Conservation (phyloP, 2,797 vertebrate species). For the Buphagus erythrorhynchus region DNA sequence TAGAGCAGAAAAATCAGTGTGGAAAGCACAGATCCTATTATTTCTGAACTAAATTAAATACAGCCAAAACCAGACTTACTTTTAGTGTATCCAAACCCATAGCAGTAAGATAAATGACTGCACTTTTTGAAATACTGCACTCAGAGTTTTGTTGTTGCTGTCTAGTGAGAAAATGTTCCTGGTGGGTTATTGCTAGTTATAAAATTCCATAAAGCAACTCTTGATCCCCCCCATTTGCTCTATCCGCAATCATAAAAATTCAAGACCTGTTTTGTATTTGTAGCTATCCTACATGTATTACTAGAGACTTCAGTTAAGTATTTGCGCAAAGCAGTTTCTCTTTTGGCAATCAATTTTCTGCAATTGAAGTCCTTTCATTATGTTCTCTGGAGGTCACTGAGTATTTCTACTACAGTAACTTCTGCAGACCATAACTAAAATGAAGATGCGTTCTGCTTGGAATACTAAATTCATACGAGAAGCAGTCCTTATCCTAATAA, state of each 20-base stretch:
- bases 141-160: background rate
- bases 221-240: background rate
- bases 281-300: background rate
- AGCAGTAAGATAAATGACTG: background rate
- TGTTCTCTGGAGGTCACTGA: background rate
- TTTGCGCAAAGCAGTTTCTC: background rate
- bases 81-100: background rate
- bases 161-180: background rate
- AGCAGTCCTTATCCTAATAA: background rate
- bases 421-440: background rate
- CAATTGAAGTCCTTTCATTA: accelerated
- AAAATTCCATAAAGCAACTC: background rate
- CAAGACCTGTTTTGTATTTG: background rate
- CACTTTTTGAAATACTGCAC: background rate
- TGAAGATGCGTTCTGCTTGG: background rate
- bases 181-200: background rate
- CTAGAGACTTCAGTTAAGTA: background rate
- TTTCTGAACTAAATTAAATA: constrained; percentile 47
- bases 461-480: background rate
- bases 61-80: background rate
- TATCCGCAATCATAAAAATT: background rate
- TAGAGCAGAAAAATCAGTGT: constrained; percentile 38
- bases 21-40: constrained; percentile 55
- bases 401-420: background rate
- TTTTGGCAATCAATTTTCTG: background rate